Conservation (phyloP, 1,140 invertebrate species). For the Anastrepha obliqua region DNA sequence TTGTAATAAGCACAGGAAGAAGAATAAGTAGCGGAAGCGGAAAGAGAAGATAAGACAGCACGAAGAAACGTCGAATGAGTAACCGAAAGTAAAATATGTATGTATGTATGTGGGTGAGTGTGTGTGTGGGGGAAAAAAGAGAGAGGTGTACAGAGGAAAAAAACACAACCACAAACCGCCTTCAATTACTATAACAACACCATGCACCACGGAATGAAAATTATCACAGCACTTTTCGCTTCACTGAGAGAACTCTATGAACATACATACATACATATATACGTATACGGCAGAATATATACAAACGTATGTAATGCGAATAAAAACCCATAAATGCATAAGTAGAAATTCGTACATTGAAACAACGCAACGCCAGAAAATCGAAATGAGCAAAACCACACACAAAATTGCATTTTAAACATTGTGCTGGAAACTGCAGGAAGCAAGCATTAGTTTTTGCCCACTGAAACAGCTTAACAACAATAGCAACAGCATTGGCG, state of each 20-base stretch:
- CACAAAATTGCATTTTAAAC: constrained; percentile 24
- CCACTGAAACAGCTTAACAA: neutral
- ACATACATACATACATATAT: neutral
- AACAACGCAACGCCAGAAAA: neutral
- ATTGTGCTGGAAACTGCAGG: neutral
- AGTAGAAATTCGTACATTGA: neutral
- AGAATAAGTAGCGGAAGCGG: neutral
- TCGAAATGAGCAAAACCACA: neutral
- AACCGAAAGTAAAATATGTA: neutral
- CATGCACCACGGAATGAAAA: neutral
- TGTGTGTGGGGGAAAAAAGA: neutral
- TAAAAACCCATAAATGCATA: too few species aligned
- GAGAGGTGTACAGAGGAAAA: neutral
- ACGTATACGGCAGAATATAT: neutral
- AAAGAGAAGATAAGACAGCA: neutral
- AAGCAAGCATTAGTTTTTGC: neutral
- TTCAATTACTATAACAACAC: neutral
- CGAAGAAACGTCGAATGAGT: neutral
- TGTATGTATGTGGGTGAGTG: too few species aligned
- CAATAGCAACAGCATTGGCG: neutral
- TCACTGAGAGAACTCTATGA: neutral
- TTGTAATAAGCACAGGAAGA: neutral
- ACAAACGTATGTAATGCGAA: neutral
- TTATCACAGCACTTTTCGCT: too few species aligned
- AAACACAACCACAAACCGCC: neutral